Conservation (phyloP, 2,888 invertebrate genomes). For the Drosophila prolongata region DNA sequence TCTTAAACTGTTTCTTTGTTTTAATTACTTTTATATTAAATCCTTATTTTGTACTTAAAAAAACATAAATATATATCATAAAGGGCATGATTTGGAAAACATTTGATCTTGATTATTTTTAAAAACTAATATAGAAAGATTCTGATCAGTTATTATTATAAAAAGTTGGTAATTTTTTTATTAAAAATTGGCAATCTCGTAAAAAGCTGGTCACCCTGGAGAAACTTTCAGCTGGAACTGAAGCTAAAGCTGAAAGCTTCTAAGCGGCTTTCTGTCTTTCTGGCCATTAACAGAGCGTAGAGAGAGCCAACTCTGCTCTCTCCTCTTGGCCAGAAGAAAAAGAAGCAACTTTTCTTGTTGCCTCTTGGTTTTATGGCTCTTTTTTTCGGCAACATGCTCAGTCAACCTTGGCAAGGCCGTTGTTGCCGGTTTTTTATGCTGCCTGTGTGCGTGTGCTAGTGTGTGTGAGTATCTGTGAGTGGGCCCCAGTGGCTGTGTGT, state of each 20-base stretch:
- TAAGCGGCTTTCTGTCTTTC: slow-evolving; percentile 62
- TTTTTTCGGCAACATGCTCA: slow-evolving; percentile 74
- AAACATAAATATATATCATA: too few species aligned
- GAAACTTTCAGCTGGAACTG: slow-evolving; percentile 48
- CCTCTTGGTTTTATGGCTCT: slow-evolving; percentile 65
- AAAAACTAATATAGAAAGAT: too few species aligned
- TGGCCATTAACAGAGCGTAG: slow-evolving; percentile 37
- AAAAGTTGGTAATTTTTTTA: too few species aligned
- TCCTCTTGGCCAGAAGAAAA: slow-evolving; percentile 52
- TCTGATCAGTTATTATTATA: too few species aligned
- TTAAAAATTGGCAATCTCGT: not conserved
- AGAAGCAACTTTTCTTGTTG: slow-evolving; percentile 68
- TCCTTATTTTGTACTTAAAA: too few species aligned
- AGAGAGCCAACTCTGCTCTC: slow-evolving; percentile 41
- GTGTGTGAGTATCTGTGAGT: slow-evolving; percentile 30
- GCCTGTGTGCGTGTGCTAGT: slow-evolving; percentile 13
- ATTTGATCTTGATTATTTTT: too few species aligned
- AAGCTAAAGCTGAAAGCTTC: slow-evolving; percentile 59
- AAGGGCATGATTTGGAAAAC: too few species aligned
- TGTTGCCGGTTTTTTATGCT: slow-evolving; percentile 78
- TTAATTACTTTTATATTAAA: too few species aligned
- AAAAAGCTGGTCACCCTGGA: slow-evolving; percentile 5
- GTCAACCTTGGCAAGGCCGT: slow-evolving; percentile 84
- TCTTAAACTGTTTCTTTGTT: too few species aligned
- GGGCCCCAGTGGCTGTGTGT: slow-evolving; percentile 21